A percentile compares a stretch with the other conserved stretches of the same genome.
These are phyloP conservation scores for Ptyas mucosa DNA, from an alignment of 2,113 vertebrate species.

Conservation along the genomic window DNA sequence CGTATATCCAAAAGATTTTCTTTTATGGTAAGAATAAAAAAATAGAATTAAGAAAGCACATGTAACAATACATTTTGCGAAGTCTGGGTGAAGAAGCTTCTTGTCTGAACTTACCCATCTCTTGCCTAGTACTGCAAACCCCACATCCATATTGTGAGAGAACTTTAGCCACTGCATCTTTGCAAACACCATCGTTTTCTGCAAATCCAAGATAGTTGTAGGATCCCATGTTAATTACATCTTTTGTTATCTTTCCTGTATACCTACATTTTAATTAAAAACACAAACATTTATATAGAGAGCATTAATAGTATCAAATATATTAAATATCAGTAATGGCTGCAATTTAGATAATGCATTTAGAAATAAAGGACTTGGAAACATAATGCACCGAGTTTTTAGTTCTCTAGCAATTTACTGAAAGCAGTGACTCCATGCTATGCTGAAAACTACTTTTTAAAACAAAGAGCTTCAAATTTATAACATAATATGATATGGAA, in stretches of 20 bases:
- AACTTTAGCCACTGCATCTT: constrained; percentile 75
- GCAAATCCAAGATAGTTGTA: constrained; percentile 98
- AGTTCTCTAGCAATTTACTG: not conserved
- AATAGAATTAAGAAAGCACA: not conserved
- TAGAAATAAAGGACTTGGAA: not conserved
- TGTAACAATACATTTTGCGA: not conserved
- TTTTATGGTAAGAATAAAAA: not conserved
- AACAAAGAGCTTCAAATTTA: not conserved
- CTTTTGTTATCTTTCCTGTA: constrained; percentile 87
- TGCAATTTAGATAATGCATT: not conserved
- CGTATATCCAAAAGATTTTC: not conserved
- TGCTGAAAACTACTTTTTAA: not conserved
- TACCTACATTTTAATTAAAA: constrained; percentile 72
- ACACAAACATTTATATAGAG: constrained; percentile 17
- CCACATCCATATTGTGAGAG: constrained; percentile 83
- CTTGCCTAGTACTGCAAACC: constrained; percentile 87
- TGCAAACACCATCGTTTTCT: constrained; percentile 81
- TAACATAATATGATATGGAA: not conserved
- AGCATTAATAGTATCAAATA: not conserved
- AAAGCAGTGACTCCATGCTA: not conserved
- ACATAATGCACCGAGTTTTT: not conserved
- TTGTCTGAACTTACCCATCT: constrained; percentile 81
- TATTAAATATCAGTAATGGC: not conserved
- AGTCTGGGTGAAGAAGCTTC: not conserved
- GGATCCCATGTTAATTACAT: constrained; percentile 95